Evolutionary conservation across 1,140 invertebrate species (phyloP).

Genomic region (Orius insidiosus): DNA sequence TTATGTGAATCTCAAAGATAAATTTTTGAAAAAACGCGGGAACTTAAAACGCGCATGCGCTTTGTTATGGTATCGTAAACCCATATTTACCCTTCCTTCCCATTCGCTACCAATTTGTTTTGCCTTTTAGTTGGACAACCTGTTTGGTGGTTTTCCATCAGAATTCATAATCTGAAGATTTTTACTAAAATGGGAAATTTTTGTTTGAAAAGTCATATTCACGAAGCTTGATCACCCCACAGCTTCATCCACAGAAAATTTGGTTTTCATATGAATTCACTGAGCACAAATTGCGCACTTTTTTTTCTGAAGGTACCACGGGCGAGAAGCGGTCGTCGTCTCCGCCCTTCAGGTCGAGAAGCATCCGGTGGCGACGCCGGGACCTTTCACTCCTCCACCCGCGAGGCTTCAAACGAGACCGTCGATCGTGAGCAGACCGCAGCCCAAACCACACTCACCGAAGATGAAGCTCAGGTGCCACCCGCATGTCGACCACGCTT

Average conservation of each 20-base stretch:
- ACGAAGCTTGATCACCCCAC: no score
- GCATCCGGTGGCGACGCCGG: constrained; percentile 71
- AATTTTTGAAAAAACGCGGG: no score
- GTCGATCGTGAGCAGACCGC: constrained; percentile 32
- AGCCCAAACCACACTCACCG: constrained; percentile 44
- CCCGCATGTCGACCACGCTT: neutral
- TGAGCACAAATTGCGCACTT: neutral
- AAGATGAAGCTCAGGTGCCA: constrained; percentile 77
- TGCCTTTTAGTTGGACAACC: no score
- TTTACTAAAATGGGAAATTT: no score
- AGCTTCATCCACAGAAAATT: neutral
- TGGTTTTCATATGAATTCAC: neutral
- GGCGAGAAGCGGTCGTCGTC: constrained; percentile 79
- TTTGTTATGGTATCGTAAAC: no score
- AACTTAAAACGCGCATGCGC: no score
- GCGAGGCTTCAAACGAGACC: constrained; percentile 23
- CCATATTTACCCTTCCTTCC: no score
- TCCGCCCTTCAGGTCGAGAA: constrained; percentile 85
- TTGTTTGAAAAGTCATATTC: no score
- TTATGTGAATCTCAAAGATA: no score
- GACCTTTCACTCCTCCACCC: constrained; percentile 41
- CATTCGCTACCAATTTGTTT: no score
- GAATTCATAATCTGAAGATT: no score
- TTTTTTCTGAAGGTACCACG: constrained; percentile 55
- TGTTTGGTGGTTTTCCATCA: no score